Base-by-base conservation (phyloP, 2,797 vertebrate species). In the Hyperoplus immaculatus region DNA sequence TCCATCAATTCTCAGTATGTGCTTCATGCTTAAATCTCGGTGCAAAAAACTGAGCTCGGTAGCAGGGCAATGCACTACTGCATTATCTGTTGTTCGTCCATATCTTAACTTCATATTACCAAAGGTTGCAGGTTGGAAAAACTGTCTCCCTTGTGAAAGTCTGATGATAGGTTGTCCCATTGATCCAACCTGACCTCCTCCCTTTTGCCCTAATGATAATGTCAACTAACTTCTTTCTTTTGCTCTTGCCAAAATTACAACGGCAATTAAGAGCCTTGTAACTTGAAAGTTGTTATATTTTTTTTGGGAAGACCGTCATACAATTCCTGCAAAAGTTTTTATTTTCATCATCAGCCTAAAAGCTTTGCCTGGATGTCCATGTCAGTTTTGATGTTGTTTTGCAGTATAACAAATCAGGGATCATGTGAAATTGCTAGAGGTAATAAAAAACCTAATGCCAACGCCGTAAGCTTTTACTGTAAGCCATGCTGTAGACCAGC, bases 401-500 rank as follows among this genome's bases (percentile, higher is more conserved):
- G 42, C 21, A n/a, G 29, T 71, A 16, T 49, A 18, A 63, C 38
- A 69, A 56, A 76, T 69, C 41, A 58, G 7, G 49, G 43, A 47
- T 46, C 47, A 66, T 21, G 18, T 43, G 9, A 42, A 18, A 15
- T 18, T 43, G 29, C 15, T 81, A 15, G 5, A 67, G 38, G 8
- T 61, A 38, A 67, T 77, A 21, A 77, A 43, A 62, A 69, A 82
- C 55, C 3, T 42, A 2, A 53, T 63, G 53, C 77, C 50, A 53
- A 56, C 61, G 51, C 61, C 11, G 49, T 43, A 74, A 16, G n/a
- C 56, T 50, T 85, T 85, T 6, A 45, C 21, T 8, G 54, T 56
- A 61, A 53, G 77, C 65, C 86, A 68, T 5, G 54, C 78, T 66
- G 81, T 76, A 46, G 60, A 85, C n/a, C 53, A 64, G 78, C 82